phyloP scores from a whole-genome alignment of 2,797 vertebrate species.

The Poecilia picta region DNA sequence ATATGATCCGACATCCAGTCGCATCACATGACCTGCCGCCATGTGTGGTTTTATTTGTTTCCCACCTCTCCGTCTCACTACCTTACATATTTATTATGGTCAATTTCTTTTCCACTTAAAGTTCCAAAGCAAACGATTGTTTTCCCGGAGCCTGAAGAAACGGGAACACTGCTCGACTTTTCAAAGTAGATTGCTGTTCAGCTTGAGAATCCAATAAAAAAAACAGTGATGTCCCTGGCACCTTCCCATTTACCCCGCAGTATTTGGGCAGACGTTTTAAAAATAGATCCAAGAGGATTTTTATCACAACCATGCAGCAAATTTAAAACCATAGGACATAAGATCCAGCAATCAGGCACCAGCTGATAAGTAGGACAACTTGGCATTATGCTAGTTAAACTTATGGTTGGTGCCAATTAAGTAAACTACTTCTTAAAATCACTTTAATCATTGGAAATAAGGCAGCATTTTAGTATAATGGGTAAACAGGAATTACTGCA shows the following conservation, averaged over 20 bases:
- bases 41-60: background rate
- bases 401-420: slow-evolving; percentile 35
- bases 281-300: slow-evolving; percentile 41
- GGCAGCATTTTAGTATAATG: slow-evolving; percentile 23
- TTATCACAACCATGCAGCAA: slow-evolving; percentile 30
- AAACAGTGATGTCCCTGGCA: slow-evolving; percentile 38
- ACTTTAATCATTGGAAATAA: slow-evolving; percentile 27
- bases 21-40: background rate
- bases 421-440: slow-evolving; percentile 44
- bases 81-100: background rate
- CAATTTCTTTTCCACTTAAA: slow-evolving; percentile 8
- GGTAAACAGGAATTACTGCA: slow-evolving; percentile 29
- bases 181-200: slow-evolving; percentile 46
- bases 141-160: slow-evolving; percentile 24
- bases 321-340: slow-evolving; percentile 54
- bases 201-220: slow-evolving; percentile 20
- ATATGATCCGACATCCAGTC: background rate
- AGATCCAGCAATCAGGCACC: slow-evolving; percentile 46
- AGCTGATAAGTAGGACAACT: slow-evolving; percentile 59
- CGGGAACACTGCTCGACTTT: slow-evolving; percentile 39
- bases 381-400: slow-evolving; percentile 39
- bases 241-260: slow-evolving; percentile 57
- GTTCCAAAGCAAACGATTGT: slow-evolving; percentile 43
- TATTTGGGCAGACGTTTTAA: slow-evolving; percentile 49
- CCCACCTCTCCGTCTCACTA: background rate